Conservation (phyloP, 2,113 vertebrate genomes). For the Amia ocellicauda region DNA sequence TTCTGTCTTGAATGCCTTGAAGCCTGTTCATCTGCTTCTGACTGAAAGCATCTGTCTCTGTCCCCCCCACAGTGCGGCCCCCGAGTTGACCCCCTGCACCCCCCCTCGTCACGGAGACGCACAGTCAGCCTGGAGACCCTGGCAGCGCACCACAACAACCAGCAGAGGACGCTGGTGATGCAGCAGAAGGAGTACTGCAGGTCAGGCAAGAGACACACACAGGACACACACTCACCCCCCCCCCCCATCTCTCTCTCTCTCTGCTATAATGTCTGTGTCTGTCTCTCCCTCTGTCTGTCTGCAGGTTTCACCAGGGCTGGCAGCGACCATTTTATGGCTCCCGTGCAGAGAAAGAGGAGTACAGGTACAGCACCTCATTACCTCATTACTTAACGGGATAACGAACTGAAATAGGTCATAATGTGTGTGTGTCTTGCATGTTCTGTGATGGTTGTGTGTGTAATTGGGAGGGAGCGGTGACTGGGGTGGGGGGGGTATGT, state of each 20-base stretch:
- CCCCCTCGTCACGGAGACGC: slow-evolving; percentile 49
- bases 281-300: neutral
- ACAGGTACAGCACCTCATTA: slow-evolving; percentile 49
- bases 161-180: slow-evolving; percentile 58
- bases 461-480: neutral
- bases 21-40: neutral
- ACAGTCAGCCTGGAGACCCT: slow-evolving; percentile 59
- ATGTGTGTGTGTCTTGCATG: neutral
- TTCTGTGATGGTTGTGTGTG: too few species aligned
- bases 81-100: slow-evolving; percentile 57
- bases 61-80: slow-evolving; percentile 40
- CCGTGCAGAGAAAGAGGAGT: slow-evolving; percentile 56
- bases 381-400: too few species aligned
- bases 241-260: too few species aligned
- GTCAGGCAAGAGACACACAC: too few species aligned
- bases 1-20: neutral
- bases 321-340: slow-evolving; percentile 61
- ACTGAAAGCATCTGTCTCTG: neutral
- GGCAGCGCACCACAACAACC: slow-evolving; percentile 59
- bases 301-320: slow-evolving; percentile 58
- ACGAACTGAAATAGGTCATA: neutral
- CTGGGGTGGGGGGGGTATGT: too few species aligned
- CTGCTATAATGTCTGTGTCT: too few species aligned
- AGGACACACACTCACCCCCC: too few species aligned
- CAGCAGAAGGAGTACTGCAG: slow-evolving; percentile 57